phyloP scores from a whole-genome alignment of 2,888 invertebrate species.

The Linnaemya tessellans region DNA sequence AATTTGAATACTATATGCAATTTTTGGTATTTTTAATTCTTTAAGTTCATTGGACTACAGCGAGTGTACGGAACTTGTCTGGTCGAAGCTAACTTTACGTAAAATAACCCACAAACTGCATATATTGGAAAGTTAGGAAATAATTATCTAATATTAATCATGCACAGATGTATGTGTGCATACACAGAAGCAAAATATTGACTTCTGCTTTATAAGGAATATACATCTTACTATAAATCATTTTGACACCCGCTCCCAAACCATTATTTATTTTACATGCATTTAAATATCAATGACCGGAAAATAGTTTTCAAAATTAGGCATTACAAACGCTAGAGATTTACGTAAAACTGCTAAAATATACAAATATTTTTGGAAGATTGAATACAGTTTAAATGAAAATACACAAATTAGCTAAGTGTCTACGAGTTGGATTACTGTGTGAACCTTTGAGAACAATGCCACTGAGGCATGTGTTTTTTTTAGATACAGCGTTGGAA shows the following conservation, averaged over 20 bases:
- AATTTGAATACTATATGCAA: no score
- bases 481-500: constrained; percentile 52
- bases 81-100: no score
- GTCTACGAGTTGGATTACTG: constrained; percentile 74
- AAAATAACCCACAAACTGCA: no score
- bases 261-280: constrained; percentile 58
- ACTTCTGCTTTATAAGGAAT: no score
- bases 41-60: no score
- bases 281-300: constrained; percentile 78
- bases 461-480: constrained; percentile 28
- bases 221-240: constrained; percentile 57
- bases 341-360: constrained; percentile 65
- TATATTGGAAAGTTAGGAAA: no score
- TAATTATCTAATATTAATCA: no score
- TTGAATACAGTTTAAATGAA: constrained; percentile 78
- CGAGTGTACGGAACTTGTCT: no score
- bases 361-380: constrained; percentile 60
- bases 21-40: no score
- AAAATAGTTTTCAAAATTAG: constrained; percentile 79
- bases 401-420: constrained; percentile 81
- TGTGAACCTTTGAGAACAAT: constrained; percentile 77
- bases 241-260: constrained; percentile 22
- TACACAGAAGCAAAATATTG: no score
- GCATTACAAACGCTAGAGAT: constrained; percentile 73
- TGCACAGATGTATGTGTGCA: no score